Evolutionary conservation across 2,797 vertebrate genomes (phyloP).

Genomic region (Spheniscus humboldti): DNA sequence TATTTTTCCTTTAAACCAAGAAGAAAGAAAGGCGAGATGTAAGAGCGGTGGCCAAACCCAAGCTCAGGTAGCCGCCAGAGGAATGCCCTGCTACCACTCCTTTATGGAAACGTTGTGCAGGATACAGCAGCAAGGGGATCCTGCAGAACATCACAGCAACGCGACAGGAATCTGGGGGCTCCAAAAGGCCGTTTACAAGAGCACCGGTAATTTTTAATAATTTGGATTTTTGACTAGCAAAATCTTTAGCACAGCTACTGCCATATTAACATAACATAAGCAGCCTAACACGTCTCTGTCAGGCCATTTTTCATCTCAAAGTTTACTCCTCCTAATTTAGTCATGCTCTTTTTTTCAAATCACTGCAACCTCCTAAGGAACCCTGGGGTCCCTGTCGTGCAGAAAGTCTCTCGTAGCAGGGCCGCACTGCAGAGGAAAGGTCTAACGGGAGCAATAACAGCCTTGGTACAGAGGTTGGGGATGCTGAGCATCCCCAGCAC

Average conservation of each 20-base stretch:
- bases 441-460: neutral
- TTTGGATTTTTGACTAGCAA: neutral
- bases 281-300: neutral
- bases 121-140: neutral
- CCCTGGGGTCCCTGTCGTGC: no score
- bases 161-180: neutral
- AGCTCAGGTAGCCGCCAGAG: neutral
- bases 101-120: neutral
- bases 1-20: neutral
- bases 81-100: neutral
- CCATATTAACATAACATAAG: neutral
- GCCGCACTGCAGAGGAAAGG: accelerated
- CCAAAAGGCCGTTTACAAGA: neutral
- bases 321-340: neutral
- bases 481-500: neutral
- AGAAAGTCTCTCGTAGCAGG: neutral
- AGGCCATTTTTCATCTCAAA: neutral
- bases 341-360: accelerated
- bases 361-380: neutral
- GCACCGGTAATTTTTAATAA: neutral
- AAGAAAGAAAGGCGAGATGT: accelerated
- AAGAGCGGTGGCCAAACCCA: neutral
- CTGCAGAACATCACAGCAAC: neutral
- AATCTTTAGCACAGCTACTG: neutral
- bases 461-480: neutral